These are phyloP conservation scores for Venturia canescens DNA, from an alignment of 1,140 invertebrate species.

Conservation along the genomic window DNA sequence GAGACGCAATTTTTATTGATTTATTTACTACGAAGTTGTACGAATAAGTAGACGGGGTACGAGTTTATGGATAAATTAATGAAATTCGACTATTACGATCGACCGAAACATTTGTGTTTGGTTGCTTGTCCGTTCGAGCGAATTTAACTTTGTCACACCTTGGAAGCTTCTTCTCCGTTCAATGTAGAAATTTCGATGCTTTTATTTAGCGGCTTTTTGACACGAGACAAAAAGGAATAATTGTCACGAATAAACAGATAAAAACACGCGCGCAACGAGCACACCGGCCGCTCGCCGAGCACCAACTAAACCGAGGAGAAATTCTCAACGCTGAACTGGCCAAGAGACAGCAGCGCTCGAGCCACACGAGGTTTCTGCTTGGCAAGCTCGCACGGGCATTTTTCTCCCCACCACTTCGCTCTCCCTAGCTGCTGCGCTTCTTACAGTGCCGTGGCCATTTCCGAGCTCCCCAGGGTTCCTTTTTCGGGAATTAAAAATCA, in stretches of 20 bases:
- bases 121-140: too few species aligned
- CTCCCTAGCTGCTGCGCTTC: not conserved
- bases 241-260: not conserved
- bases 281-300: conserved; percentile 46
- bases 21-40: too few species aligned
- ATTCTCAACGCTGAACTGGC: not conserved
- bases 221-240: not conserved
- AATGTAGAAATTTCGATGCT: not conserved
- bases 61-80: too few species aligned
- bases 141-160: too few species aligned
- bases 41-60: too few species aligned
- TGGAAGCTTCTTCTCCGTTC: not conserved
- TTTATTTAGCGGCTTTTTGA: not conserved
- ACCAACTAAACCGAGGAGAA: conserved; percentile 40
- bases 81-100: too few species aligned
- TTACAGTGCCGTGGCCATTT: conserved; percentile 16
- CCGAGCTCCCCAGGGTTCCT: not conserved
- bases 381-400: conserved; percentile 13
- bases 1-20: too few species aligned
- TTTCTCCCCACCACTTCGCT: too few species aligned
- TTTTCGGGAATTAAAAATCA: too few species aligned
- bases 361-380: conserved; percentile 39
- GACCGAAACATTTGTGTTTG: too few species aligned
- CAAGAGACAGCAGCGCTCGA: conserved; percentile 16
- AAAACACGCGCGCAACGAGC: conserved; percentile 22